phyloP scores from a whole-genome alignment of 2,113 vertebrate genomes.

The Centropus unirufus region DNA sequence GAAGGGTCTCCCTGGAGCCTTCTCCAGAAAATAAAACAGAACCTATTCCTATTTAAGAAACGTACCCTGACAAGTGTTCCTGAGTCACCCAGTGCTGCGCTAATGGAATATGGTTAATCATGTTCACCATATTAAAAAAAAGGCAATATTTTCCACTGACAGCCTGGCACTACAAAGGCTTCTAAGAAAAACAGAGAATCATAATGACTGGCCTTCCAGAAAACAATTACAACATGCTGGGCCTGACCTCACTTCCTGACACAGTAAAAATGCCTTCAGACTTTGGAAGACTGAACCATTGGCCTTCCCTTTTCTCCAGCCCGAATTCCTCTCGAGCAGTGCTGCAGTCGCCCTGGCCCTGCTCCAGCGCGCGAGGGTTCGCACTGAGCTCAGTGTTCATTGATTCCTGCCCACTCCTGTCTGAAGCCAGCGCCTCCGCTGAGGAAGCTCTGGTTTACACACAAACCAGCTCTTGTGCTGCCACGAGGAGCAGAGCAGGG shows the following conservation, averaged over 20 bases:
- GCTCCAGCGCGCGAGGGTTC: neutral
- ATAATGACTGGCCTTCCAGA: neutral
- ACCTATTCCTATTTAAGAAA: neutral
- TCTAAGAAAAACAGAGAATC: constrained; percentile 30
- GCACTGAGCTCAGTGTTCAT: neutral
- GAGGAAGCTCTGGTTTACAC: neutral
- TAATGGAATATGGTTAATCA: neutral
- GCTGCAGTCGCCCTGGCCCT: neutral
- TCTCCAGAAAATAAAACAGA: neutral
- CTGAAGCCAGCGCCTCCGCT: neutral
- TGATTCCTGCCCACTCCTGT: neutral
- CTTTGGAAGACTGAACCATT: neutral
- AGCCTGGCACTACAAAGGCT: neutral
- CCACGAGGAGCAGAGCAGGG: rapidly evolving
- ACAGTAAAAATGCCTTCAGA: neutral
- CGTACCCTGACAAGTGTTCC: rapidly evolving
- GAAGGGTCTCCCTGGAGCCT: too few species aligned
- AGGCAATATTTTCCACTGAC: constrained; percentile 18
- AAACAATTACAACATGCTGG: constrained; percentile 26
- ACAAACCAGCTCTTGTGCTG: neutral
- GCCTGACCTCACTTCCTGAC: constrained; percentile 63
- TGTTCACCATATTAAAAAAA: neutral
- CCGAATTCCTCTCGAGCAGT: neutral
- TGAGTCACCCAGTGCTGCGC: neutral
- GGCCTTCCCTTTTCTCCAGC: neutral